Conservation (phyloP, 1,140 invertebrate genomes). For the Orussus abietinus region DNA sequence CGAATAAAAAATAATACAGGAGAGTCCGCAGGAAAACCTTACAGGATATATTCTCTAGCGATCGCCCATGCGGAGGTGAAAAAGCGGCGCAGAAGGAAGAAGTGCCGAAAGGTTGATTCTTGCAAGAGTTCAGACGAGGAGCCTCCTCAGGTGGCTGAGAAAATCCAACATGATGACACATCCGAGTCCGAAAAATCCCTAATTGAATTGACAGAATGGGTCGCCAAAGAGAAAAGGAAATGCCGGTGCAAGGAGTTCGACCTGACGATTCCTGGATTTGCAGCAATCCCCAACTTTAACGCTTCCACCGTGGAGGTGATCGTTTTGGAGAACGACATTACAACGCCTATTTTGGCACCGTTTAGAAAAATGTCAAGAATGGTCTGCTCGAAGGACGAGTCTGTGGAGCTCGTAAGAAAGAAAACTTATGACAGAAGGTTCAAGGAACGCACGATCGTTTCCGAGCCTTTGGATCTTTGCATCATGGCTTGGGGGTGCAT, state of each 20-base stretch:
- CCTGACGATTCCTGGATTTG: constrained; percentile 23
- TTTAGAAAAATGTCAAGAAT: constrained; percentile 20
- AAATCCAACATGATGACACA: constrained; percentile 3
- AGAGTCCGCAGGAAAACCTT: constrained; percentile 22
- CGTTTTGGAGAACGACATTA: constrained; percentile 37
- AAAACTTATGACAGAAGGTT: constrained; percentile 27
- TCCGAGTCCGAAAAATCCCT: constrained; percentile 24
- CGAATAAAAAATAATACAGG: constrained; percentile 31
- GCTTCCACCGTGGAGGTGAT: constrained; percentile 36
- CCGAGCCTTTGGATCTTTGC: constrained; percentile 40
- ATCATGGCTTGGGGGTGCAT: constrained; percentile 47
- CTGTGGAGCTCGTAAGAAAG: constrained; percentile 5
- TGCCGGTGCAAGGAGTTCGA: constrained; percentile 12
- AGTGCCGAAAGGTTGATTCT: not conserved
- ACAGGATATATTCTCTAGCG: constrained; percentile 31
- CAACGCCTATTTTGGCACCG: constrained; percentile 23
- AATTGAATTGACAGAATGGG: constrained; percentile 35
- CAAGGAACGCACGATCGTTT: constrained; percentile 22
- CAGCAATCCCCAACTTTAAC: constrained; percentile 26
- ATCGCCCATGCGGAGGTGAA: constrained; percentile 34
- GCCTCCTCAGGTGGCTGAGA: not conserved
- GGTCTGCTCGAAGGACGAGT: constrained; percentile 3
- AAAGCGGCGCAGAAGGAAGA: constrained; percentile 1
- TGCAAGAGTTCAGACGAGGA: not conserved
- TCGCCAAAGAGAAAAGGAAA: constrained; percentile 13